These are phyloP conservation scores for Eulemur rufifrons DNA, from an alignment of 2,113 vertebrate genomes.

Conservation along the genomic window DNA sequence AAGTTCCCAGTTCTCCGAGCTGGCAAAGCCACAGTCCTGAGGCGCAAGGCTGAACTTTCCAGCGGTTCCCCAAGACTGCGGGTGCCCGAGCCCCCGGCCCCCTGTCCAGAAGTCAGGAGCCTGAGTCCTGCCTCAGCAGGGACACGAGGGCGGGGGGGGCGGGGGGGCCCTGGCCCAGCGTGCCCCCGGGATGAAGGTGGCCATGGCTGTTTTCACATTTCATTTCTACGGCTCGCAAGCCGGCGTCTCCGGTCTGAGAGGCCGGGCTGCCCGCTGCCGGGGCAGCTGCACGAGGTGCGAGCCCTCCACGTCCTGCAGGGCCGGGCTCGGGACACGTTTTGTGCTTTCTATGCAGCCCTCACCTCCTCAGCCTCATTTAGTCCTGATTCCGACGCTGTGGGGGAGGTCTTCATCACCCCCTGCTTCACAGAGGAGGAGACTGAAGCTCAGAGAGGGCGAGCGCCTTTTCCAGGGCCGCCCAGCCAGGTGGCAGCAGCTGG, in stretches of 20 bases:
- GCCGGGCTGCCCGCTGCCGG: neutral
- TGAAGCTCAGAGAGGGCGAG: neutral
- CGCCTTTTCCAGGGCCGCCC: neutral
- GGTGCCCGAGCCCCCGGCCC: neutral
- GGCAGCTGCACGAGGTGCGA: neutral
- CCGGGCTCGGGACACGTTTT: neutral
- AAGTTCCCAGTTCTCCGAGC: neutral
- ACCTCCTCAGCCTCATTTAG: neutral
- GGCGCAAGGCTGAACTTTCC: neutral
- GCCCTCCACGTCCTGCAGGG: neutral
- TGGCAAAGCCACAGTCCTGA: fast-evolving
- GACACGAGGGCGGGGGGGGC: too few species aligned
- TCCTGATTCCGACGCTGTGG: too few species aligned
- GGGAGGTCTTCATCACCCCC: neutral
- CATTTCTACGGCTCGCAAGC: neutral
- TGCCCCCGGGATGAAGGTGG: neutral
- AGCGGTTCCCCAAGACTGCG: neutral
- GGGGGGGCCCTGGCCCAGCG: neutral
- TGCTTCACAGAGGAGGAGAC: neutral
- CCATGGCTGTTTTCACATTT: neutral
- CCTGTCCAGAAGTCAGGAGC: neutral
- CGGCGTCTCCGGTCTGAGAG: neutral
- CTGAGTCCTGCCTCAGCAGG: neutral
- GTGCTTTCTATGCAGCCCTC: neutral
- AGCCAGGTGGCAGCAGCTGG: neutral